A percentile compares a stretch with the other conserved stretches of the same genome.
phyloP scores from a whole-genome alignment of 1,140 invertebrate genomes.

The Drosophila lini region DNA sequence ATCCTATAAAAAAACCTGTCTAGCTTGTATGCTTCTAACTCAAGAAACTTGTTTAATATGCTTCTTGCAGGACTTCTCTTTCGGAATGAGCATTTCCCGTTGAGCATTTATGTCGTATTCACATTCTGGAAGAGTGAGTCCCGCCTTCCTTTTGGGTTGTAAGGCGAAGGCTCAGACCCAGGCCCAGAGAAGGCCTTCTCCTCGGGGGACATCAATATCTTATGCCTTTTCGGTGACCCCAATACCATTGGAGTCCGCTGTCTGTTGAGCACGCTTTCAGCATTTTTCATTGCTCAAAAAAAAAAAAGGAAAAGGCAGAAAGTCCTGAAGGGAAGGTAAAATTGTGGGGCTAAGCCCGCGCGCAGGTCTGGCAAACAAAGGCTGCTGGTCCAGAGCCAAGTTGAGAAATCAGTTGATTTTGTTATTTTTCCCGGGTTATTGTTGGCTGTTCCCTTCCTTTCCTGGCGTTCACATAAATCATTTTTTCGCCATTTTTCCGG shows the following conservation, averaged over 20 bases:
- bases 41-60: neutral
- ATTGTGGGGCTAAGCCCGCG: conserved; percentile 29
- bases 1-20: no score
- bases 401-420: conserved; percentile 79
- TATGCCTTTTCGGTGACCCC: conserved; percentile 38
- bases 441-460: conserved; percentile 45
- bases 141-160: neutral
- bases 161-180: neutral
- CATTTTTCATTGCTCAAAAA: conserved; percentile 56
- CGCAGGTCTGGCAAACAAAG: conserved; percentile 34
- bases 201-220: conserved; percentile 46
- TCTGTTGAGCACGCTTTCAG: conserved; percentile 37
- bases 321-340: conserved; percentile 37
- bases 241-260: conserved; percentile 27
- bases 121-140: conserved; percentile 7
- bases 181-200: conserved; percentile 3
- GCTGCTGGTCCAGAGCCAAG: conserved; percentile 58
- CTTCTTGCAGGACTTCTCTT: neutral
- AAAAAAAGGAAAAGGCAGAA: conserved; percentile 1
- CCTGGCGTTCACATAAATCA: conserved; percentile 77
- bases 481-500: conserved; percentile 72
- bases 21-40: neutral
- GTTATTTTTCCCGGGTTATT: conserved; percentile 66
- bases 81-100: neutral
- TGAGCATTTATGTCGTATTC: conserved; percentile 8